Evolutionary conservation across 1,140 invertebrate species (phyloP).

Genomic region (Adelges cooleyi): DNA sequence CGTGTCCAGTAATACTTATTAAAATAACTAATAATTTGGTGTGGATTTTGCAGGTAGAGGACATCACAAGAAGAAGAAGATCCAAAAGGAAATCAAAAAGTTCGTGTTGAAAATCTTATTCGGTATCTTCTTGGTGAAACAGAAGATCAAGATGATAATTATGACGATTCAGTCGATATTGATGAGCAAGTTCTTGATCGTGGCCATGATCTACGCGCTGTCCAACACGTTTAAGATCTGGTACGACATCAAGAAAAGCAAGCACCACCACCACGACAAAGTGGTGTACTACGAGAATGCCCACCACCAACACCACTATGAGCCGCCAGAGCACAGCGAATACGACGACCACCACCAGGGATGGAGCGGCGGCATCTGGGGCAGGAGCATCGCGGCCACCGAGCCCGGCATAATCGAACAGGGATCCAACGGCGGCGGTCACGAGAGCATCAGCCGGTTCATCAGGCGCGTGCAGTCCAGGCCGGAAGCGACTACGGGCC

Average conservation of each 20-base stretch:
- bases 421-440: background rate
- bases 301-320: slow-evolving; percentile 35
- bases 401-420: slow-evolving; percentile 16
- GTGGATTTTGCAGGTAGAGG: slow-evolving; percentile 30
- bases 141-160: slow-evolving; percentile 35
- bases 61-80: slow-evolving; percentile 35
- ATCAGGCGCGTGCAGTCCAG: slow-evolving; percentile 1
- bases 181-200: slow-evolving; percentile 34
- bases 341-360: slow-evolving; percentile 32
- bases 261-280: slow-evolving; percentile 30
- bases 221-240: slow-evolving; percentile 35
- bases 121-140: slow-evolving; percentile 34
- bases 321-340: slow-evolving; percentile 34
- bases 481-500: background rate
- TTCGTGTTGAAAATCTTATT: slow-evolving; percentile 36
- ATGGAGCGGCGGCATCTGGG: slow-evolving; percentile 33
- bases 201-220: slow-evolving; percentile 34
- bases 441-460: background rate
- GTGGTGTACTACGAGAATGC: slow-evolving; percentile 36
- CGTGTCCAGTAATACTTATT: background rate
- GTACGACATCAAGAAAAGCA: slow-evolving; percentile 31
- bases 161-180: slow-evolving; percentile 35
- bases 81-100: slow-evolving; percentile 35
- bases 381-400: slow-evolving; percentile 33
- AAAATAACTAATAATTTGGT: background rate